Base-by-base conservation (phyloP, 2,888 invertebrate genomes). In the Cataglyphis altisquamis region DNA sequence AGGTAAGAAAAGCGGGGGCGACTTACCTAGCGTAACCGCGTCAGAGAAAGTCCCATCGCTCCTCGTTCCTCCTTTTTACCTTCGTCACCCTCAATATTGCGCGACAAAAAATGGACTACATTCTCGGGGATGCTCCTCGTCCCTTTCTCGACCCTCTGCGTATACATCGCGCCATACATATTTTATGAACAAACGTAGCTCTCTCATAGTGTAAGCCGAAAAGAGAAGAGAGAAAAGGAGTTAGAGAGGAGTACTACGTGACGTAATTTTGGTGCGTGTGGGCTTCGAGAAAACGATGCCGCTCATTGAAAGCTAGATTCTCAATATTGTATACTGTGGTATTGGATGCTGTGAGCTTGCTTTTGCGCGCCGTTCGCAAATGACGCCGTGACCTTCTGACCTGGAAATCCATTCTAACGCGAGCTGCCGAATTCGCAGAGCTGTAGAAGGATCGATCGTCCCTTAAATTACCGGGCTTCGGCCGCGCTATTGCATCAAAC, bases 321-420 rank as follows among this genome's bases (percentile, higher is more conserved):
- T 80, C 78, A 72, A 80, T 80, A 72, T 72, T 72, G 72, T 80
- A 21, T 70, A 78, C 21, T 78, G 25, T 25, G 25, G 25, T 25
- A 25, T 25, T 25, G 32, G 32, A 70, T 68, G 32, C 41, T 70
- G 57, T 29, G 39, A 39, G 66, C 39, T n/a, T 55, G 75, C 41
- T 48, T 66, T 66, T 25, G 70, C 70, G 52, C 70, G 10, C 36
- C 36, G 60, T 25, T 29, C 32, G 78, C 45, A 18, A 77, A 36
- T 57, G 70, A 45, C 29, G 67, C 68, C 72, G 60, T 80, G 72
- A 80, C 78, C 72, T 80, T 80, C 67, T 80, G 78, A 80, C 78
- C 78, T 72, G 72, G 78, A 80, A 80, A 80, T 80, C 45, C 60
- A 18, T 80, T 36, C 60, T 72, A 72, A 36, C 60, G 72, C 45